A percentile compares a stretch with the other conserved stretches of the same genome.
These are phyloP conservation scores for Hephaestus fuliginosus DNA, from an alignment of 2,797 vertebrate genomes.

Conservation along the genomic window DNA sequence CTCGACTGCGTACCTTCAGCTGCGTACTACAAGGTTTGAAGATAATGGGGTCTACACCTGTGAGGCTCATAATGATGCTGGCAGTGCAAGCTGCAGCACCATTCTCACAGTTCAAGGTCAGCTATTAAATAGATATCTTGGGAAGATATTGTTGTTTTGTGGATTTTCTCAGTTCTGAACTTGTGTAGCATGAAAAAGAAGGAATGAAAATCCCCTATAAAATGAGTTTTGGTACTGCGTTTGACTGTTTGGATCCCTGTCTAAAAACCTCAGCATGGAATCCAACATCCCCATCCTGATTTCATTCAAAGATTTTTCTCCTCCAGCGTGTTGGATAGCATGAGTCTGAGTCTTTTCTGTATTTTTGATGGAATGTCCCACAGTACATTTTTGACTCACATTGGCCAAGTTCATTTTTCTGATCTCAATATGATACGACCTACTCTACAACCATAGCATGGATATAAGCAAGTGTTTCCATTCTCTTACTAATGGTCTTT, in stretches of 20 bases:
- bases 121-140: conserved; percentile 52
- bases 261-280: conserved; percentile 38
- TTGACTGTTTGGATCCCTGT: neutral
- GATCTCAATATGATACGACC: neutral
- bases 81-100: conserved; percentile 93
- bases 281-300: neutral
- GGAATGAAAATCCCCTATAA: conserved; percentile 25
- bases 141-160: neutral
- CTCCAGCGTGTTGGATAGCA: conserved; percentile 30
- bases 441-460: conserved; percentile 8
- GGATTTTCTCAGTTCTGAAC: conserved; percentile 19
- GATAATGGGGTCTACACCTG: conserved; percentile 95
- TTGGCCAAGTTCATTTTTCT: neutral
- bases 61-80: conserved; percentile 93
- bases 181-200: conserved; percentile 52
- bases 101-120: conserved; percentile 95
- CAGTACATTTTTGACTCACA: neutral
- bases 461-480: neutral
- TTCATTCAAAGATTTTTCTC: neutral
- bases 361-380: conserved; percentile 10
- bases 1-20: conserved; percentile 90
- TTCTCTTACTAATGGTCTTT: conserved; percentile 14
- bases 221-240: conserved; percentile 6
- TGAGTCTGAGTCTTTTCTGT: conserved; percentile 43
- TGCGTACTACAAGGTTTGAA: conserved; percentile 85